A percentile compares a stretch with the other conserved stretches of the same genome.
These are phyloP conservation scores for Alca torda DNA, from an alignment of 2,797 vertebrate species.

Conservation along the genomic window DNA sequence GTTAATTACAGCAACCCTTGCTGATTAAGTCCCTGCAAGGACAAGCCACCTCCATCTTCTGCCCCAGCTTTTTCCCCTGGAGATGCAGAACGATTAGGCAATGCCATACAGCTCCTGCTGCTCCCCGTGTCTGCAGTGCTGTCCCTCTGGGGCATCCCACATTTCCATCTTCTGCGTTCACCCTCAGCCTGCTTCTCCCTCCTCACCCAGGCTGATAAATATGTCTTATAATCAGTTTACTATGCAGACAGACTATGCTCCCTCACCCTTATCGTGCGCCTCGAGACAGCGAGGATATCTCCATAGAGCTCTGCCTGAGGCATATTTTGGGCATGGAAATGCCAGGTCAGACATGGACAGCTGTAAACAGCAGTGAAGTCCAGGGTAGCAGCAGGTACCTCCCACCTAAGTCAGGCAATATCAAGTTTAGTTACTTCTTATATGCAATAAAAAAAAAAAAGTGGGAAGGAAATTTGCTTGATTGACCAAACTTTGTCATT, in stretches of 20 bases:
- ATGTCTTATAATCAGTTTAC: neutral
- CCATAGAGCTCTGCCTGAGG: neutral
- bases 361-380: neutral
- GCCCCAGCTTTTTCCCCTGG: neutral
- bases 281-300: neutral
- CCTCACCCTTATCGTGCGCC: neutral
- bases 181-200: neutral
- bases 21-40: neutral
- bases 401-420: neutral
- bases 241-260: neutral
- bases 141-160: neutral
- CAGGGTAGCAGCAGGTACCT: neutral
- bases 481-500: neutral
- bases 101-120: neutral
- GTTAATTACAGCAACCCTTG: neutral
- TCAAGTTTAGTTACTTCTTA: neutral
- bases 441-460: neutral
- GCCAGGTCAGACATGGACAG: neutral
- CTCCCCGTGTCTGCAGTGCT: fast-evolving
- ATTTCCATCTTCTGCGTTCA: neutral
- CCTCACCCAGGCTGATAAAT: neutral
- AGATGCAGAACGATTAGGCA: neutral
- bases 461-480: neutral
- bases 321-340: neutral
- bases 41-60: neutral